phyloP scores from a whole-genome alignment of 2,797 vertebrate genomes.

The Acomys russatus region DNA sequence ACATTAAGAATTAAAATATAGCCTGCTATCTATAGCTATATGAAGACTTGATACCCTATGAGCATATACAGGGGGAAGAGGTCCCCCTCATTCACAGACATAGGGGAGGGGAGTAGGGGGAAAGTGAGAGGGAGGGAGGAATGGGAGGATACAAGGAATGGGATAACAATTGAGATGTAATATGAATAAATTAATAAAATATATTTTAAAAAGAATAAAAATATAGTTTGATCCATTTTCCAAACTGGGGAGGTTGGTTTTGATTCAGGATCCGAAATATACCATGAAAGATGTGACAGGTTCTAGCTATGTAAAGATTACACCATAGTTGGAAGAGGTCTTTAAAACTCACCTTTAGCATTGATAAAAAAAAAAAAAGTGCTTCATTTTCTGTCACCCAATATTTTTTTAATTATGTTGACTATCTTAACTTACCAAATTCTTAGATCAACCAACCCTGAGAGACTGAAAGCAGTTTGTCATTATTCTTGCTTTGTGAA shows the following conservation, averaged over 20 bases:
- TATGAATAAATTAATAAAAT: no score
- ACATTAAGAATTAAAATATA: constrained; percentile 11
- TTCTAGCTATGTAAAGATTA: not conserved
- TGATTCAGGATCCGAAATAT: not conserved
- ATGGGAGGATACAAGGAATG: no score
- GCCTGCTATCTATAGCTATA: no score
- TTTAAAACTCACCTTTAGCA: not conserved
- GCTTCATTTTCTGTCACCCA: not conserved
- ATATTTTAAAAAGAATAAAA: not conserved
- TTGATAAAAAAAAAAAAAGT: not conserved
- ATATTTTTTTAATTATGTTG: constrained; percentile 15
- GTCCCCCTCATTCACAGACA: no score
- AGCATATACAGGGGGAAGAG: no score
- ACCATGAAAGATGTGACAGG: not conserved
- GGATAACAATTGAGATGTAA: no score
- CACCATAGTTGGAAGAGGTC: not conserved
- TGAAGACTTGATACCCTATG: no score
- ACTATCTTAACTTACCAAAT: not conserved
- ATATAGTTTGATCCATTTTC: not conserved
- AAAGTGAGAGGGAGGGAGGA: no score
- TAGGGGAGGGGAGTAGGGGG: no score
- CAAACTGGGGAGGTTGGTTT: constrained; percentile 1
- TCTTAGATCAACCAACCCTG: not conserved
- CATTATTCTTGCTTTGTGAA: not conserved
- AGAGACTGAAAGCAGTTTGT: not conserved